Base-by-base conservation (phyloP, 2,888 invertebrate species). In the Notodonta dromedarius region DNA sequence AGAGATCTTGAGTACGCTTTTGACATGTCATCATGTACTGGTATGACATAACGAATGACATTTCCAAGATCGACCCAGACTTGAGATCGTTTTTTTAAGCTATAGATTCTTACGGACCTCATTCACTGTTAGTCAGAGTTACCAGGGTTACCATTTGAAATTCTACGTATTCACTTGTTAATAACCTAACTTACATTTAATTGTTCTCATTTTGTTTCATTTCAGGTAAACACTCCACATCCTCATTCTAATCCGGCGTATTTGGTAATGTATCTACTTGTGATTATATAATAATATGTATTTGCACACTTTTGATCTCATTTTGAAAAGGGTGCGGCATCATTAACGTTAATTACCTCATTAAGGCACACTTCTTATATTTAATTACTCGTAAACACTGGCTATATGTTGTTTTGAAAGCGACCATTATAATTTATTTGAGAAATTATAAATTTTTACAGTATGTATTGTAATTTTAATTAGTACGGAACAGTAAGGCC, bases 191-290 rank as follows among this genome's bases (percentile, higher is more conserved):
- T 24, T 24, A 24, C 24, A 24, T 24, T 24, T 24, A 24, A 24
- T 24, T 35, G 0, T 35, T 7, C 35, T 35, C 7, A 35, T 35
- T 60, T 71, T 73, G 68, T 77, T 77, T 58, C 77, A 77, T 77
- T 77, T 58, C 77, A 77, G 77, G 77, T 76, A 76, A 70, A 66
- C 63, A 2, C 57, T 58, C 62, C 24, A 54, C 48, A 57, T 52
- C 58, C 40, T 2, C n/a, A 13, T n/a, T 56, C 11, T 24, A 46
- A 39, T 12, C 35, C 54, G 24, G 0, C 39, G 12, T n/a, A 39
- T 54, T 39, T 39, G 54, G 54, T 54, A 39, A 54, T 39, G 54
- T 54, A 50, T 0, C n/a, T 46, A 46, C n/a, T 46, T 16, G 16
- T 50, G 16, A 16, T 16, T 8, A 9, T 2, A 0, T 16, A 50